Evolutionary conservation across 2,113 vertebrate species (phyloP).

Genomic region (Prietella phreatophila): DNA sequence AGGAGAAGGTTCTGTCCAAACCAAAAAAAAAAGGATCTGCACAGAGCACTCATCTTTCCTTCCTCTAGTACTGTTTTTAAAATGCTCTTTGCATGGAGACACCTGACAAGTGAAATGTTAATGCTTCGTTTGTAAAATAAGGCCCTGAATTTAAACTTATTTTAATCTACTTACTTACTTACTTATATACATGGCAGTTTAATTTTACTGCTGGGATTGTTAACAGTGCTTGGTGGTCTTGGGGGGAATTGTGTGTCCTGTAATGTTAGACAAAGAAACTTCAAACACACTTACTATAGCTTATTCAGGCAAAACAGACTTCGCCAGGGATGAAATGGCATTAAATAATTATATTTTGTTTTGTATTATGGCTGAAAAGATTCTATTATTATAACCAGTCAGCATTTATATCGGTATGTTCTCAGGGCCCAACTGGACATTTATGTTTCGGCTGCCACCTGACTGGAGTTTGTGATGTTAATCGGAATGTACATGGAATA

Average conservation of each 20-base stretch:
- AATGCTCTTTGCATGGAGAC: neutral
- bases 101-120: constrained; percentile 16
- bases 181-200: constrained; percentile 33
- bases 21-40: neutral
- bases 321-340: neutral
- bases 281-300: constrained; percentile 36
- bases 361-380: constrained; percentile 32
- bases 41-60: neutral
- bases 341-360: neutral
- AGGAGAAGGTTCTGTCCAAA: neutral
- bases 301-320: constrained; percentile 13
- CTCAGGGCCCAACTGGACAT: constrained; percentile 40
- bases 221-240: constrained; percentile 19
- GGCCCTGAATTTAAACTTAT: constrained; percentile 14
- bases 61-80: neutral
- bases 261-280: constrained; percentile 33
- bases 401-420: constrained; percentile 47
- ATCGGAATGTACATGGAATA: constrained; percentile 63
- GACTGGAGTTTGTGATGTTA: constrained; percentile 57
- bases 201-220: constrained; percentile 52
- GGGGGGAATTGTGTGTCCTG: constrained; percentile 24
- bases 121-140: neutral
- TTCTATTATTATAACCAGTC: constrained; percentile 26
- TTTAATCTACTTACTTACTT: constrained; percentile 37
- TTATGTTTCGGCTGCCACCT: constrained; percentile 40